These are phyloP conservation scores for Uloborus diversus DNA, from an alignment of 1,140 invertebrate genomes.

Conservation along the genomic window DNA sequence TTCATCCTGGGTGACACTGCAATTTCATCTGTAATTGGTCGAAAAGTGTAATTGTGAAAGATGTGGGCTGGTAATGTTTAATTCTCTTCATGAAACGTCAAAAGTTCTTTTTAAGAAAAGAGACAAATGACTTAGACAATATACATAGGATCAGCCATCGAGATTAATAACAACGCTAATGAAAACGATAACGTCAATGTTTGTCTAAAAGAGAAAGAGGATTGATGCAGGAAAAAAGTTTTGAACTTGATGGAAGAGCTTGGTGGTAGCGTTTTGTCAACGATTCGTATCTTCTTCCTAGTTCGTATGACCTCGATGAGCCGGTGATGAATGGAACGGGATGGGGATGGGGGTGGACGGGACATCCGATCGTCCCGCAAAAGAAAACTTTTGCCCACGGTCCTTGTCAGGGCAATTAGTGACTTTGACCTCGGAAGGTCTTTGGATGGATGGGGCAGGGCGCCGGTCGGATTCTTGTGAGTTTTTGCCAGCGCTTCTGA, in stretches of 20 bases:
- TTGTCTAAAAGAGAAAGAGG: neutral
- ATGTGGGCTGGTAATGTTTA: too few species aligned
- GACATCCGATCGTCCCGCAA: slow-evolving; percentile 20
- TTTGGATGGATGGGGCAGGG: neutral
- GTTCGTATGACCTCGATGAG: neutral
- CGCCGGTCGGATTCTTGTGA: slow-evolving; percentile 9
- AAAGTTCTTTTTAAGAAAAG: too few species aligned
- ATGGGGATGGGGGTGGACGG: slow-evolving; percentile 18
- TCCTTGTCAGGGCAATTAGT: slow-evolving; percentile 22
- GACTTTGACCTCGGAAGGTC: slow-evolving; percentile 4
- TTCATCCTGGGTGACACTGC: too few species aligned
- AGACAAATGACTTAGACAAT: too few species aligned
- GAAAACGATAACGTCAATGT: too few species aligned
- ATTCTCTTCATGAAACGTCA: too few species aligned
- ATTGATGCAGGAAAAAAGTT: slow-evolving; percentile 9
- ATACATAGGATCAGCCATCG: too few species aligned
- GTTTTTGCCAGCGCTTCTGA: too few species aligned
- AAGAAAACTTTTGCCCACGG: slow-evolving; percentile 15
- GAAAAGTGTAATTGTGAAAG: too few species aligned
- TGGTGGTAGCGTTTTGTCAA: slow-evolving; percentile 9
- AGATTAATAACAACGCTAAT: too few species aligned
- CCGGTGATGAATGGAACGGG: slow-evolving; percentile 3
- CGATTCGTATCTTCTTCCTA: neutral
- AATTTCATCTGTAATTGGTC: too few species aligned
- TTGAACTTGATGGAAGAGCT: slow-evolving; percentile 3